Conservation (phyloP, 1,140 invertebrate species). For the Cryptotermes secundus region DNA sequence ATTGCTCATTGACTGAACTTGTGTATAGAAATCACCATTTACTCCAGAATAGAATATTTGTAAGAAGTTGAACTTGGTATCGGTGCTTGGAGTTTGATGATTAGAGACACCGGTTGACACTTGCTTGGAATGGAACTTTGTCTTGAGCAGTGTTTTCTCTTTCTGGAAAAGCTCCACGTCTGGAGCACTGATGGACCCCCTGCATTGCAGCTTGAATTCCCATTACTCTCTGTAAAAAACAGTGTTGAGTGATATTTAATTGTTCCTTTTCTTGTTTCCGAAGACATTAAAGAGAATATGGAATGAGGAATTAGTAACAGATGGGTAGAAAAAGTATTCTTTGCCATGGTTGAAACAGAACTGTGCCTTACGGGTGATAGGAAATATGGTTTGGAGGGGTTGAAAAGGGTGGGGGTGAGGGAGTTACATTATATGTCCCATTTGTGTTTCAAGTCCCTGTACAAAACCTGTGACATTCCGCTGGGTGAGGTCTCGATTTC, state of each 20-base stretch:
- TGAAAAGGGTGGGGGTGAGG: not conserved
- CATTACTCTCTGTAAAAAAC: not conserved
- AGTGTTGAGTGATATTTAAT: not conserved
- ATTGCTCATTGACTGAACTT: conserved; percentile 4
- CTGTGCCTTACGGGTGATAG: not conserved
- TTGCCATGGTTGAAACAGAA: not conserved
- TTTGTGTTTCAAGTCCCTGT: not conserved
- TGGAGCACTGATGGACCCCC: not conserved
- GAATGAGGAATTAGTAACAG: not conserved
- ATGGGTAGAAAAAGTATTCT: not conserved
- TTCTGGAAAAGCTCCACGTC: not conserved
- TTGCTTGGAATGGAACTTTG: not conserved
- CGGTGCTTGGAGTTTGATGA: not conserved
- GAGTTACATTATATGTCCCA: not conserved
- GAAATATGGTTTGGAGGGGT: not conserved
- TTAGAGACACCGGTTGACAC: not conserved
- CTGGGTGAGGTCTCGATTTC: not conserved
- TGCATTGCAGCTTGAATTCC: not conserved
- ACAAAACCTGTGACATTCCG: not conserved
- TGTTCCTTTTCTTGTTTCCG: not conserved
- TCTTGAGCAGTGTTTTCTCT: not conserved
- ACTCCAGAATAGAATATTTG: not conserved
- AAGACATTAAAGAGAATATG: not conserved
- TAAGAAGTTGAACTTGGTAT: not conserved
- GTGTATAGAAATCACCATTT: not conserved